Evolutionary conservation across 2,888 invertebrate species (phyloP).

Genomic region (Limnephilus auricula): DNA sequence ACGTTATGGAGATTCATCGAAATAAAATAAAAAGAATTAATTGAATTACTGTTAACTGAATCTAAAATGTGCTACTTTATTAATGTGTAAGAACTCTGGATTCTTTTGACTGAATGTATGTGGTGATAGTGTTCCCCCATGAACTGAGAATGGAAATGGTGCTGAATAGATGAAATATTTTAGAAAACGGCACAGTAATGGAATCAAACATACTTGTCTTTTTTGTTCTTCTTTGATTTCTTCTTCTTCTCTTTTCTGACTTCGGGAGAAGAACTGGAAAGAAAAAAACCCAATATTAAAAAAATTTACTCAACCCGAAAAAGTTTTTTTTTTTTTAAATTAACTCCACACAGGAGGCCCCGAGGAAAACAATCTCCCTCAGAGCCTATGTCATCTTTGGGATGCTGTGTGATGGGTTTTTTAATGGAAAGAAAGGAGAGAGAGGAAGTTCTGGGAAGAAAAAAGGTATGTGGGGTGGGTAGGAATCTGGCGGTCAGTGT

Average conservation of each 20-base stretch:
- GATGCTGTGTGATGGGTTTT: too few relatives aligned
- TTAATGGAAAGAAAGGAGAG: too few relatives aligned
- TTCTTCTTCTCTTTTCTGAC: constrained; percentile 87
- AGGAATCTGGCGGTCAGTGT: too few relatives aligned
- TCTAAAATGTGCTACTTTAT: neutral
- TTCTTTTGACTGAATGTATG: neutral
- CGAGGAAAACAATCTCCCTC: too few relatives aligned
- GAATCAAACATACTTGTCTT: constrained; percentile 80
- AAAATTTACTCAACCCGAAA: neutral
- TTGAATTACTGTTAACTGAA: neutral
- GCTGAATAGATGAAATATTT: neutral
- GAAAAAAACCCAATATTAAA: neutral
- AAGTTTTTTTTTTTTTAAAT: too few relatives aligned
- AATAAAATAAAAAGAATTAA: neutral
- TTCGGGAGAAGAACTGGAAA: constrained; percentile 78
- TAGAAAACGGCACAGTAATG: neutral
- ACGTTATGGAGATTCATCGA: too few relatives aligned
- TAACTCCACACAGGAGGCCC: too few relatives aligned
- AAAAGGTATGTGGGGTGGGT: too few relatives aligned
- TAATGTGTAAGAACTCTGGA: neutral
- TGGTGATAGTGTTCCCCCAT: neutral
- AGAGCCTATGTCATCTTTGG: too few relatives aligned
- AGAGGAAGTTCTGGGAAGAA: too few relatives aligned
- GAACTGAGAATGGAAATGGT: neutral
- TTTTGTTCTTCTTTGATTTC: constrained; percentile 86